Base-by-base conservation (phyloP, 2,113 vertebrate species). In the Polyodon spathula region DNA sequence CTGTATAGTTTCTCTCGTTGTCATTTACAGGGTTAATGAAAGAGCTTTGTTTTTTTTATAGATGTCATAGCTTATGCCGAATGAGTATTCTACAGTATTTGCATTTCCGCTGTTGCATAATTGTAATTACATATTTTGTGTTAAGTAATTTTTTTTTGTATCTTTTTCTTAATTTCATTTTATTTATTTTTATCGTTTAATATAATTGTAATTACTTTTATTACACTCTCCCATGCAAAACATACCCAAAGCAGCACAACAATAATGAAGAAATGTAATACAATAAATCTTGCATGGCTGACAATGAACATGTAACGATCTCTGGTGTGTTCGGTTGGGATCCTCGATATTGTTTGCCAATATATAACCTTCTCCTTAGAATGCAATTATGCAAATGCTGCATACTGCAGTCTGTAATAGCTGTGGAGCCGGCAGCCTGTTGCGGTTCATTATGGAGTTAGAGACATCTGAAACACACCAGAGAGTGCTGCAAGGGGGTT, bases 51-150 rank as follows among this genome's bases (percentile, higher is more conserved):
- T 17, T 43, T 43, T 58, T 15, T 50, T n/a, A 50, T 41, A 58
- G 15, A n/a, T 58, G 16, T 43, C 41, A 8, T 11, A 58, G 10
- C 15, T 43, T 11, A n/a, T 7, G 16, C 10, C 2, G 14, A 58
- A 41, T 27, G 15, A 57, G 40, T 57, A 41, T 8, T 8, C 9
- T 42, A 58, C 6, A 9, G 3, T 5, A 37, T 58, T 17, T 44
- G 3, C 6, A 37, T 58, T 17, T 44, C 56, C 11, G 56, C 16
- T 40, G 42, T 43, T 16, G 40, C 56, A n/a, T 12, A 11, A 14
- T 6, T 50, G 15, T 50, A 50, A 50, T 39, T 37, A 27, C 27
- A 58, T 52, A 16, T 58, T 58, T 43, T 51, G 40, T 63, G 55
- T 38, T 58, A 51, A 60, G 51, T 39, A 6, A 44, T 12, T 16